Conservation (phyloP, 92 coral and sea anemone genomes). For the Zoanthus sansibaricus region DNA sequence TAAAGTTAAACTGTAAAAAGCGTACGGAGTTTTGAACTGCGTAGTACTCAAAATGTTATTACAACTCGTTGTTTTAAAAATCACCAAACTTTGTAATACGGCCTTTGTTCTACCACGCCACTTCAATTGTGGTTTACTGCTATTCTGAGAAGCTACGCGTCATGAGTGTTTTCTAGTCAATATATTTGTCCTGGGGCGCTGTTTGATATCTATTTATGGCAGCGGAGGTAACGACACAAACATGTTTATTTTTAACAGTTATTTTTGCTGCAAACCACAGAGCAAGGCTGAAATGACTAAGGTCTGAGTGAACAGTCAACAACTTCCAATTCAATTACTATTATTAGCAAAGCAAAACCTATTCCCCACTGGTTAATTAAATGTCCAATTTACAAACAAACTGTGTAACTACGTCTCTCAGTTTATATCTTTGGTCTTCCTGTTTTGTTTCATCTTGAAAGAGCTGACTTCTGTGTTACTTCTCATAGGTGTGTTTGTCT, state of each 20-base stretch:
- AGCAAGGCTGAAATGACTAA: constrained; percentile 18
- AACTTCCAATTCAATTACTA: constrained; percentile 2
- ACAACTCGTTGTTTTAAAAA: background rate
- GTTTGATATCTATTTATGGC: constrained; percentile 33
- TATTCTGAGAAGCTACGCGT: constrained; percentile 11
- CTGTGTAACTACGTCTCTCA: background rate
- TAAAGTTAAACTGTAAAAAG: no score
- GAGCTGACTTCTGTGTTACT: background rate
- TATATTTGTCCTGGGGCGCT: constrained; percentile 21
- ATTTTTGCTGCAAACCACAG: constrained; percentile 42
- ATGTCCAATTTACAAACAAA: constrained; percentile 4
- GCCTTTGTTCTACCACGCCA: background rate
- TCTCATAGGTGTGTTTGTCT: background rate
- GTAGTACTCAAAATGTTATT: background rate
- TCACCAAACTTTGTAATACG: constrained; percentile 7
- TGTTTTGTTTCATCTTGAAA: background rate
- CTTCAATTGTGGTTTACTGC: constrained; percentile 28
- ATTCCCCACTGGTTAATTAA: constrained; percentile 4
- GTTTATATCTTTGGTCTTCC: background rate
- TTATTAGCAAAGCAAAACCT: background rate
- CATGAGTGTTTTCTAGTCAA: constrained; percentile 2
- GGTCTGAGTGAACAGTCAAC: constrained; percentile 18
- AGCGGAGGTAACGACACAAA: constrained; percentile 26
- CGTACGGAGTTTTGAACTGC: background rate
- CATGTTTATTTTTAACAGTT: constrained; percentile 29